Conservation (phyloP, 2,888 invertebrate species). For the Meta bourneti region DNA sequence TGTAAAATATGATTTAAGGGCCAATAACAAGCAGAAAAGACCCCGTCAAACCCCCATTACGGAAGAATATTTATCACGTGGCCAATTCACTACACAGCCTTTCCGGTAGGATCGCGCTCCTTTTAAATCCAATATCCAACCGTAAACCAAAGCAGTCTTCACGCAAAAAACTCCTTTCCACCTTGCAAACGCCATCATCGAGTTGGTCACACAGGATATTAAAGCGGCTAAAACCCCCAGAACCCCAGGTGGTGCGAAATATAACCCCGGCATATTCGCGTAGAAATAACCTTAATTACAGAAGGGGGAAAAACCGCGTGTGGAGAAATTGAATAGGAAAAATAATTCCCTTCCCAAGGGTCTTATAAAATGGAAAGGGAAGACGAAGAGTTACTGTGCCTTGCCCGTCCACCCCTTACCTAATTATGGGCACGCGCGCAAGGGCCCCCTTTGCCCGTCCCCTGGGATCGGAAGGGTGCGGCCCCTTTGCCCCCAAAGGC, state of each 20-base stretch:
- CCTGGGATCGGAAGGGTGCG: constrained; percentile 52
- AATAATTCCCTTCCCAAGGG: constrained; percentile 63
- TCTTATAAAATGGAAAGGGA: constrained; percentile 59
- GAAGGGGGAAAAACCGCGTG: constrained; percentile 26
- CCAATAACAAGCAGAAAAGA: too few relatives aligned
- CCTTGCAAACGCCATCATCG: constrained; percentile 28
- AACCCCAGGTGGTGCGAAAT: constrained; percentile 64
- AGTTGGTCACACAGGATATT: constrained; percentile 37
- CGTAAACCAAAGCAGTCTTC: too few relatives aligned
- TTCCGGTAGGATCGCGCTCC: too few relatives aligned
- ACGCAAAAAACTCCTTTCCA: not conserved
- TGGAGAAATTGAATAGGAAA: constrained; percentile 73
- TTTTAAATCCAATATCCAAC: too few relatives aligned
- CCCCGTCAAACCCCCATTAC: too few relatives aligned
- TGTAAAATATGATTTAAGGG: too few relatives aligned
- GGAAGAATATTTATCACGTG: too few relatives aligned
- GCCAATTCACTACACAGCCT: too few relatives aligned
- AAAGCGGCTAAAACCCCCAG: constrained; percentile 29
- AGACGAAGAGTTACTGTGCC: constrained; percentile 48
- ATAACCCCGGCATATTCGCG: constrained; percentile 38
- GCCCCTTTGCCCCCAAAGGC: constrained; percentile 60
- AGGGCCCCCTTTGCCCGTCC: constrained; percentile 29
- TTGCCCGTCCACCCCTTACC: constrained; percentile 24
- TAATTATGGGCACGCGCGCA: constrained; percentile 56
- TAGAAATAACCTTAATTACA: constrained; percentile 39